Conservation (phyloP, 92 coral and sea anemone genomes). For the Palythoa caribaeorum region DNA sequence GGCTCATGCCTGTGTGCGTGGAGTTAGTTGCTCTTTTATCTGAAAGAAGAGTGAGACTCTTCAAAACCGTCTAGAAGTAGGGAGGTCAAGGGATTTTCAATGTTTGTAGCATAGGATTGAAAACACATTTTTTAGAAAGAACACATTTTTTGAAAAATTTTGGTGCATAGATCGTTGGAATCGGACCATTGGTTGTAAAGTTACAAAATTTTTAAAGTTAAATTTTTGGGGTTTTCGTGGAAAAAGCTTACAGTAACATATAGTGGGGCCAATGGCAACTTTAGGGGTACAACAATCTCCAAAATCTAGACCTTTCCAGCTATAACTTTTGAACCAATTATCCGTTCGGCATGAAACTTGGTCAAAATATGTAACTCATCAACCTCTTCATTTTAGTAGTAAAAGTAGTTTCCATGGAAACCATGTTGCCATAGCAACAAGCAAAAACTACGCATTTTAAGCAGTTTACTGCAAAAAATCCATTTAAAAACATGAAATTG, state of each 20-base stretch:
- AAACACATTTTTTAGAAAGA: not conserved
- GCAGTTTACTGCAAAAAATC: constrained; percentile 4
- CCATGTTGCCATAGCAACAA: constrained; percentile 21
- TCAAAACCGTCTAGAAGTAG: not conserved
- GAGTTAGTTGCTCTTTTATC: too few relatives aligned
- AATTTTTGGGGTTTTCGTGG: constrained; percentile 5
- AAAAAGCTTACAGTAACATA: constrained; percentile 8
- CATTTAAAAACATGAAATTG: constrained; percentile 9
- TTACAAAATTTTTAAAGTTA: constrained; percentile 2
- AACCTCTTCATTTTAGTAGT: not conserved
- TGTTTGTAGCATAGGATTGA: constrained; percentile 9
- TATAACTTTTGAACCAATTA: constrained; percentile 18
- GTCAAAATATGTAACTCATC: constrained; percentile 6
- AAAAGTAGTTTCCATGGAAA: constrained; percentile 4
- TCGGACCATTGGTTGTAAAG: constrained; percentile 29
- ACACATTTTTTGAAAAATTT: constrained; percentile 5
- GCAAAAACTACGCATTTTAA: constrained; percentile 17
- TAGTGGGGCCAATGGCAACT: constrained; percentile 20
- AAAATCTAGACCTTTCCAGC: not conserved
- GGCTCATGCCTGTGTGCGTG: too few relatives aligned
- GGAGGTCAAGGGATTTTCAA: constrained; percentile 20
- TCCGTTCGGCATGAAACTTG: constrained; percentile 22
- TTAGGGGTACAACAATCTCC: constrained; percentile 22
- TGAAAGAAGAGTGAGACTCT: too few relatives aligned
- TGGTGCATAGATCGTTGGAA: constrained; percentile 10